phyloP scores from a whole-genome alignment of 2,113 vertebrate species.

The Egretta garzetta region DNA sequence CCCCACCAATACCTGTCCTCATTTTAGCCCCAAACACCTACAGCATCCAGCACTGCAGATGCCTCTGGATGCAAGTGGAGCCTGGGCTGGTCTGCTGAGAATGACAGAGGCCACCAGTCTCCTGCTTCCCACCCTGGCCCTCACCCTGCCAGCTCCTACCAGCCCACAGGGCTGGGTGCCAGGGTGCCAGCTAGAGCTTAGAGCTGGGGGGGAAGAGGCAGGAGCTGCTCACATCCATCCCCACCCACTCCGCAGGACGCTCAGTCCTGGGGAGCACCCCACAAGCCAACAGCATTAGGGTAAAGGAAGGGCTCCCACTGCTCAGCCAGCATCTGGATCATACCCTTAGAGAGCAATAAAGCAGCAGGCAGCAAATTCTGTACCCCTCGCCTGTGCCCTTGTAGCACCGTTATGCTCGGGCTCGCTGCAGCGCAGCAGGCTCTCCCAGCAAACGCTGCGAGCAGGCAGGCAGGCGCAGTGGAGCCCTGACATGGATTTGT shows the following conservation, averaged over 20 bases:
- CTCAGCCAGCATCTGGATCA: not conserved
- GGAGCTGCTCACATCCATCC: not conserved
- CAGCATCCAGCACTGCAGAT: not conserved
- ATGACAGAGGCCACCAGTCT: not conserved
- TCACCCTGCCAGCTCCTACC: not conserved
- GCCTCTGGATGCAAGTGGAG: not conserved
- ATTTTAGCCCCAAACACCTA: not conserved
- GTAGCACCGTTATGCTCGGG: accelerated
- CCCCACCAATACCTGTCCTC: not conserved
- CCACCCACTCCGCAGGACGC: not conserved
- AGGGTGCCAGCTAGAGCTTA: not conserved
- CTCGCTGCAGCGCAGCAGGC: not conserved
- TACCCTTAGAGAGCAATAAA: not conserved
- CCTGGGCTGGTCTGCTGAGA: not conserved
- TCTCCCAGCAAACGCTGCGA: not conserved
- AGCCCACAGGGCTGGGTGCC: not conserved
- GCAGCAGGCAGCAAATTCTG: not conserved
- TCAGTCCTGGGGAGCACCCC: not conserved
- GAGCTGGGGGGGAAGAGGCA: not conserved
- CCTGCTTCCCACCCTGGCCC: not conserved
- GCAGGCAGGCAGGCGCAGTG: not conserved
- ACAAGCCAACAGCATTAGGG: not conserved
- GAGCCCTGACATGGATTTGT: not conserved
- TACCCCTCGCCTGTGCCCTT: not conserved
- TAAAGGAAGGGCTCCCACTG: not conserved